These are phyloP conservation scores for Pedicia rivosa DNA, from an alignment of 2,888 invertebrate genomes.

Conservation along the genomic window DNA sequence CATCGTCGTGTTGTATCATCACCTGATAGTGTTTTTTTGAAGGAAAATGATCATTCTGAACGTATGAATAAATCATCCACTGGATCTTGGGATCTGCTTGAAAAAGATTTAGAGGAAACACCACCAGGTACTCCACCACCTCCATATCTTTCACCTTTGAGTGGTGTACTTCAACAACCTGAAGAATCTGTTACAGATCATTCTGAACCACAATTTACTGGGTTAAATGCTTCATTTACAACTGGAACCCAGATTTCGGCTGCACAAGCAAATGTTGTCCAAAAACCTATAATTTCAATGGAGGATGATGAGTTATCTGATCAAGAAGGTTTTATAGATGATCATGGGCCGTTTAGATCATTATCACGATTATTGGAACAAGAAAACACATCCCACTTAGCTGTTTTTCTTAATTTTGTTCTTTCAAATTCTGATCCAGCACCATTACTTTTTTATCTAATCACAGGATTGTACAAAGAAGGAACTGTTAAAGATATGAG, in stretches of 20 bases:
- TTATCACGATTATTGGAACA: constrained; percentile 67
- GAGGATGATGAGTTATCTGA: constrained; percentile 89
- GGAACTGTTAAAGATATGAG: constrained; percentile 80
- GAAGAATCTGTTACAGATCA: constrained; percentile 13
- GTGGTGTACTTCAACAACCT: constrained; percentile 19
- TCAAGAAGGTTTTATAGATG: constrained; percentile 61
- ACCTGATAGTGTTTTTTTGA: constrained; percentile 27
- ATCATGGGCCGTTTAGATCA: constrained; percentile 80
- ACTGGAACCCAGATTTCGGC: constrained; percentile 21
- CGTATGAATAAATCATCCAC: constrained; percentile 27
- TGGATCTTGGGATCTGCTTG: constrained; percentile 30
- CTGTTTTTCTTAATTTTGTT: constrained; percentile 87
- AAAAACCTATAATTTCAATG: constrained; percentile 83
- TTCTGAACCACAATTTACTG: neutral
- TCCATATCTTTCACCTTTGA: constrained; percentile 45
- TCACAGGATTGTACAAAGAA: constrained; percentile 79
- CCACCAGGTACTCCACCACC: constrained; percentile 83
- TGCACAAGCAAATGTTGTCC: constrained; percentile 29
- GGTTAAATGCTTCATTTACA: neutral
- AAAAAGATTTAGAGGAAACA: constrained; percentile 34
- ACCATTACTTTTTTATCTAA: constrained; percentile 52
- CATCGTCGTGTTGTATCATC: constrained; percentile 30
- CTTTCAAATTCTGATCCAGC: constrained; percentile 70
- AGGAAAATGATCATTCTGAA: constrained; percentile 16
- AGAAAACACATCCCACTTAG: constrained; percentile 64